phyloP scores from a whole-genome alignment of 2,888 invertebrate genomes.

The Elegia similella region DNA sequence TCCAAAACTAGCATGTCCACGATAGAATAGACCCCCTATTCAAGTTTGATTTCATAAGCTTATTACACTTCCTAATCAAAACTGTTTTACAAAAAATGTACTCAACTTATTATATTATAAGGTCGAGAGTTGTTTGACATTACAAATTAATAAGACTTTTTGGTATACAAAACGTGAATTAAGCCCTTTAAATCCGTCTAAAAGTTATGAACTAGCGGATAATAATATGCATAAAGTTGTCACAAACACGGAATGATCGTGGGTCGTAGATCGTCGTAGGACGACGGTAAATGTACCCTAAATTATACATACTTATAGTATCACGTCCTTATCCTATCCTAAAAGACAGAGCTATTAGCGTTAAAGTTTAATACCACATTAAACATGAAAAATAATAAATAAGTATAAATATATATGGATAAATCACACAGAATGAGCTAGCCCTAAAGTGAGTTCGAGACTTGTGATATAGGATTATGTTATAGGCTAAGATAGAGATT shows the following conservation, averaged over 20 bases:
- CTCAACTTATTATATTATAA: not conserved
- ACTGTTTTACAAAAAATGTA: not conserved
- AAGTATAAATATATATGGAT: no score
- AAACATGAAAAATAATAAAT: no score
- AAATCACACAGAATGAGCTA: no score
- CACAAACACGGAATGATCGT: slow-evolving; percentile 10
- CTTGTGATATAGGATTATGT: no score
- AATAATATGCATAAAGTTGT: slow-evolving; percentile 19
- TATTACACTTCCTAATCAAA: slow-evolving; percentile 4
- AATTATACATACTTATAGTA: no score
- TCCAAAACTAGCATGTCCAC: not conserved
- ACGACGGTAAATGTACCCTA: slow-evolving; percentile 1
- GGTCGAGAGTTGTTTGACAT: not conserved
- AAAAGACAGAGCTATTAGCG: no score
- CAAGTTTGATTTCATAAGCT: slow-evolving; percentile 12
- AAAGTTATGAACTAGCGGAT: slow-evolving; percentile 16
- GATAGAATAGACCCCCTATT: not conserved
- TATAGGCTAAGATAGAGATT: no score
- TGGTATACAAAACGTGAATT: slow-evolving; percentile 5
- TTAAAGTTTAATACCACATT: no score
- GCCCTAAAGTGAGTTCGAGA: not conserved
- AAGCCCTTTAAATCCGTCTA: slow-evolving; percentile 18
- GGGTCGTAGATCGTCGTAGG: slow-evolving; percentile 1
- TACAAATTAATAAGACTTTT: slow-evolving; percentile 4
- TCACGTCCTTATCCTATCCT: no score